Conservation (phyloP, 1,140 invertebrate genomes). For the Samia ricini region DNA sequence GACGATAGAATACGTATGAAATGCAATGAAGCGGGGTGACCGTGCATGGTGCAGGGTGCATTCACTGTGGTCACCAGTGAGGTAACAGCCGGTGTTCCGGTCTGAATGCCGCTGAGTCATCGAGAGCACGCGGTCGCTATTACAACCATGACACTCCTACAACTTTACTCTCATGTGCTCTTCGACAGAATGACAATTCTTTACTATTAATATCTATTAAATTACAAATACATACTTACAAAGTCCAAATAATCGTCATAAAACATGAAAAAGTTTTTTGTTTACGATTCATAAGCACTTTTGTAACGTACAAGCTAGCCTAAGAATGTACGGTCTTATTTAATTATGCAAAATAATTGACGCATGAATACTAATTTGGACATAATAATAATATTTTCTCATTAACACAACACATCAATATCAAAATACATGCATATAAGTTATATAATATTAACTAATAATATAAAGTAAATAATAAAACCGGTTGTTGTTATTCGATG, state of each 20-base stretch:
- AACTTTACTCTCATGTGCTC: not conserved
- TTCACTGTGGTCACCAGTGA: slow-evolving; percentile 24
- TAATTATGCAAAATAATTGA: too few species aligned
- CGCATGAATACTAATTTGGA: too few species aligned
- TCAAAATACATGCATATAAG: too few species aligned
- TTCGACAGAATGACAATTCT: not conserved
- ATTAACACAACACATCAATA: too few species aligned
- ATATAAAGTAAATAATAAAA: not conserved
- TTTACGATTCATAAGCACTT: too few species aligned
- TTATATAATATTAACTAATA: not conserved
- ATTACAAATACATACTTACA: not conserved
- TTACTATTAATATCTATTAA: not conserved
- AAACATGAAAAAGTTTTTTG: not conserved
- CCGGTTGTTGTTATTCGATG: not conserved
- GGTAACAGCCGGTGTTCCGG: slow-evolving; percentile 46
- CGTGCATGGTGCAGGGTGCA: slow-evolving; percentile 31
- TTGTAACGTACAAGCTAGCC: too few species aligned
- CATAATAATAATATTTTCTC: too few species aligned
- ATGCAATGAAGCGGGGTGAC: slow-evolving; percentile 58
- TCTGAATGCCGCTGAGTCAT: slow-evolving; percentile 35
- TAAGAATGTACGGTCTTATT: too few species aligned
- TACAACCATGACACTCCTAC: not conserved
- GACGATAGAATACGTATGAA: slow-evolving; percentile 59
- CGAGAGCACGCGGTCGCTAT: not conserved
- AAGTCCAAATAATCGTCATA: not conserved